phyloP scores from a whole-genome alignment of 2,113 vertebrate genomes.

The Pygathrix nemaeus region DNA sequence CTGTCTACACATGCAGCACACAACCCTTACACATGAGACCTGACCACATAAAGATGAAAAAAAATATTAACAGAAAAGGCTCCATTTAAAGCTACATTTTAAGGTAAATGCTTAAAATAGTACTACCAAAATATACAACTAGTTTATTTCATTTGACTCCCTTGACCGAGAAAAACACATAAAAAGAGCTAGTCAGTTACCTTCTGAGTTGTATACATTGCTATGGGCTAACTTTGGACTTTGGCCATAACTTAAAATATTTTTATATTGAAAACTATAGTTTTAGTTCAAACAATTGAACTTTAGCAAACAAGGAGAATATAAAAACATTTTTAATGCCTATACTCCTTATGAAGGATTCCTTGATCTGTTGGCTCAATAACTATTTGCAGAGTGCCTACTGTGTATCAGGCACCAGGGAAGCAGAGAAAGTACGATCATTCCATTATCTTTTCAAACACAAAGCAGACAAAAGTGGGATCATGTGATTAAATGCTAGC shows the following conservation, averaged over 20 bases:
- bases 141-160: not conserved
- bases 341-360: not conserved
- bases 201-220: not conserved
- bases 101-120: slow-evolving; percentile 19
- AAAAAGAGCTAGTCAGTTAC: not conserved
- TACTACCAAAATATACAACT: not conserved
- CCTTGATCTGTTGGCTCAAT: not conserved
- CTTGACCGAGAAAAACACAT: slow-evolving; percentile 9
- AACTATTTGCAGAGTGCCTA: not conserved
- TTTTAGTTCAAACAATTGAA: not conserved
- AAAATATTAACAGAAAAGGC: not conserved
- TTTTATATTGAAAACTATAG: not conserved
- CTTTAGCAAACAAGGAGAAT: not conserved
- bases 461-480: not conserved
- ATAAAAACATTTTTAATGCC: not conserved
- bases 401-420: not conserved
- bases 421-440: not conserved
- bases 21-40: not conserved
- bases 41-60: not conserved
- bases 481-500: not conserved
- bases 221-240: not conserved
- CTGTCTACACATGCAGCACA: too few species aligned
- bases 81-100: not conserved
- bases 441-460: not conserved
- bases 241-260: not conserved